phyloP scores from a whole-genome alignment of 2,797 vertebrate species.

The Dermochelys coriacea region DNA sequence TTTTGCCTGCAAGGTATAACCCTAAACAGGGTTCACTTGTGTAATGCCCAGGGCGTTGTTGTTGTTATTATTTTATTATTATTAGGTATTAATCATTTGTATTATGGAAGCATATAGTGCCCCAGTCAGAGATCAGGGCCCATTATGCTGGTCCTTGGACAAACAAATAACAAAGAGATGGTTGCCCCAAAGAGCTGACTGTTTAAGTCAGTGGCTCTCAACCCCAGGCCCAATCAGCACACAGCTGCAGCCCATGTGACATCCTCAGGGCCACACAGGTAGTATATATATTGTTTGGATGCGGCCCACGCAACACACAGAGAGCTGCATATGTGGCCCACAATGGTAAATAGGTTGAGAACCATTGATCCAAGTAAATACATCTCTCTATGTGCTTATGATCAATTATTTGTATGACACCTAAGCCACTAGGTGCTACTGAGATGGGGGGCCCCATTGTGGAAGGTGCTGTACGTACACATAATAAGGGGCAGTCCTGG shows the following conservation, averaged over 20 bases:
- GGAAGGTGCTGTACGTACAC: too few relatives aligned
- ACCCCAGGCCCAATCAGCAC: too few relatives aligned
- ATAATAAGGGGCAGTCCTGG: too few relatives aligned
- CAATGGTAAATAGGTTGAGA: too few relatives aligned
- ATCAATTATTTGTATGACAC: not conserved
- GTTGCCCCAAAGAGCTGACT: slow-evolving; percentile 16
- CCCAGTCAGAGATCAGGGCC: slow-evolving; percentile 10
- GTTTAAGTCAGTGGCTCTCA: too few relatives aligned
- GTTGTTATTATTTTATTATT: not conserved
- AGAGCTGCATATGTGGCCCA: too few relatives aligned
- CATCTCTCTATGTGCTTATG: not conserved
- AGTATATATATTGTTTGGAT: too few relatives aligned
- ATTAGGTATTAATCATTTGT: not conserved
- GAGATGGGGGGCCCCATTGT: not conserved
- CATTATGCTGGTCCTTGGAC: slow-evolving; percentile 38
- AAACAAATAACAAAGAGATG: slow-evolving; percentile 5
- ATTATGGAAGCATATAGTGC: not conserved
- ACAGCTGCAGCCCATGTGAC: too few relatives aligned
- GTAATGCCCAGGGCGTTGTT: not conserved
- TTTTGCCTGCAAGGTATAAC: not conserved
- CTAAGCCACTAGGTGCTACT: not conserved
- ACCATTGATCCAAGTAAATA: not conserved
- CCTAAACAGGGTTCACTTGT: slow-evolving; percentile 16
- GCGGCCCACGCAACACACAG: too few relatives aligned
- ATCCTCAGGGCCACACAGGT: too few relatives aligned